Base-by-base conservation (phyloP, 2,888 invertebrate genomes). In the Branchinecta sandiegonensis region DNA sequence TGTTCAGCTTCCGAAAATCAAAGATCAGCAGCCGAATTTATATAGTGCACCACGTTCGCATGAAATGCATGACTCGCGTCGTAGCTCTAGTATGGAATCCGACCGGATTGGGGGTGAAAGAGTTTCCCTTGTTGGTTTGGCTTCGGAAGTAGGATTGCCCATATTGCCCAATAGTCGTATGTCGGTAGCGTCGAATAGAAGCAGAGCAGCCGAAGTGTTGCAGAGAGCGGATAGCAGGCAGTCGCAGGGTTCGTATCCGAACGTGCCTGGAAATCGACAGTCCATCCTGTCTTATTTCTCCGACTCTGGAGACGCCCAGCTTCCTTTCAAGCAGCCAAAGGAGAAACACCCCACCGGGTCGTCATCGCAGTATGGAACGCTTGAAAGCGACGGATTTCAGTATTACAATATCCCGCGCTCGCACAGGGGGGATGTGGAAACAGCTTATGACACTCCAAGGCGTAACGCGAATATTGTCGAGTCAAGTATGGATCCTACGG, bases 201-300 rank as follows among this genome's bases (percentile, higher is more conserved):
- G 37, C 6, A 37, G 37, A 37, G 37, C 37, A 37, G 37, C 37
- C 37, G 37, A 37, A 37, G 37, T 37, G 37, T 37, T 37, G 37
- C 37, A 37, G 37, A 37, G 17, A 10, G 56, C n/a, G 10, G 17
- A 56, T 10, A 56, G n/a, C 56, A 17, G 17, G 17, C 56, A 56
- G 17, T 56, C 56, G 17, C 17, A 56, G 8, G 17, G 17, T n/a
- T 17, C n/a, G 10, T 56, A 56, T 17, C 56, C 56, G 17, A 56
- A 56, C 17, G 14, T n/a, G 17, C 56, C 56, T 56, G 56, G 56
- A 14, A 56, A 56, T 56, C 56, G 56, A 8, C 56, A 56, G 56
- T 56, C 56, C 56, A 56, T 56, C 56, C 10, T 56, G 8, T 56
- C 56, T n/a, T 56, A 56, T 56, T 56, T 56, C 17, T 56, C 56